Conservation (phyloP, 2,797 vertebrate species). For the Okamejei kenojei region DNA sequence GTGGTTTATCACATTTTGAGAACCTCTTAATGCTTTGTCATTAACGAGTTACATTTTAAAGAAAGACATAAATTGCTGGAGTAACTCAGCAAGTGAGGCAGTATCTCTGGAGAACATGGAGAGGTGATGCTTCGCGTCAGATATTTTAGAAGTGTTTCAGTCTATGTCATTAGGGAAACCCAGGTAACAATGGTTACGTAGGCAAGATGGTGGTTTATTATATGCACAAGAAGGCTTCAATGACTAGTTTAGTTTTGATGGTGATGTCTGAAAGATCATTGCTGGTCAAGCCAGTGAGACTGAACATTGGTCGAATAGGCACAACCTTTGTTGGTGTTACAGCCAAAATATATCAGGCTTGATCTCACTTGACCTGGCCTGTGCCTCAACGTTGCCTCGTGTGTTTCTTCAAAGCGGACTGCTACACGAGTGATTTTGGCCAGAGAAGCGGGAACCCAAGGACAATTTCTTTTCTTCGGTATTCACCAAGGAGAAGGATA, state of each 20-base stretch:
- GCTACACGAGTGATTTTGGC: too few species aligned
- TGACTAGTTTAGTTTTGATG: not conserved
- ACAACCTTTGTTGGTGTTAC: not conserved
- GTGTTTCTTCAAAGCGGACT: too few species aligned
- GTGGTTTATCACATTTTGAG: not conserved
- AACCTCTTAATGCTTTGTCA: not conserved
- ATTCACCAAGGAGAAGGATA: too few species aligned
- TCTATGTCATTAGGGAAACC: not conserved
- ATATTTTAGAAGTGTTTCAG: not conserved
- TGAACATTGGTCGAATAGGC: not conserved
- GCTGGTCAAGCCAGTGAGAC: not conserved
- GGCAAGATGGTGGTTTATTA: not conserved
- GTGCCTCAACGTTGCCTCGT: too few species aligned
- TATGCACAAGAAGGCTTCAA: not conserved
- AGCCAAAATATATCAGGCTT: not conserved
- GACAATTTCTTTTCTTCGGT: too few species aligned
- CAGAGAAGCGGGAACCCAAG: too few species aligned
- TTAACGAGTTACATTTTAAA: not conserved
- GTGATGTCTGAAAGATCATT: not conserved
- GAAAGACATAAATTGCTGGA: too few species aligned
- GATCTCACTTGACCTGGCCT: too few species aligned
- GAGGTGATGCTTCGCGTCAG: too few species aligned
- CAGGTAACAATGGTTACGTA: not conserved
- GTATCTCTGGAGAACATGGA: too few species aligned
- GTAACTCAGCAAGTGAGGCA: too few species aligned